These are phyloP conservation scores for Apaloderma vittatum DNA, from an alignment of 2,113 vertebrate species.

Conservation along the genomic window DNA sequence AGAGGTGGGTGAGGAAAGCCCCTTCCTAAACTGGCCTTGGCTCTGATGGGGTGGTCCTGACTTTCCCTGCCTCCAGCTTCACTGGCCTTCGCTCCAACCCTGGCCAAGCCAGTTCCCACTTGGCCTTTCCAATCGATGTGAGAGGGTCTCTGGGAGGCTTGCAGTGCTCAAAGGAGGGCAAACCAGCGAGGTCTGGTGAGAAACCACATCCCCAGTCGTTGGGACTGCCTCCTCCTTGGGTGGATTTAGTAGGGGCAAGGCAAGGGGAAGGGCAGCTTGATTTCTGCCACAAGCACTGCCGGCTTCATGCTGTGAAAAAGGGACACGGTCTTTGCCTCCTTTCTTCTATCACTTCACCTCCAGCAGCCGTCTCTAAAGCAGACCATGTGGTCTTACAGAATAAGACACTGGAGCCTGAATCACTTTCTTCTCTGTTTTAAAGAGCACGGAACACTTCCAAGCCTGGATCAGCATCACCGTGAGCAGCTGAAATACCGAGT, in stretches of 20 bases:
- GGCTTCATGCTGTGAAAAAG: background rate
- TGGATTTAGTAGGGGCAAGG: background rate
- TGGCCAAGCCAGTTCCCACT: background rate
- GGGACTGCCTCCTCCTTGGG: background rate
- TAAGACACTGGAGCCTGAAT: background rate
- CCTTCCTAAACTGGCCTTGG: background rate
- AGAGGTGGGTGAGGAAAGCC: background rate
- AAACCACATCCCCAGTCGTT: background rate
- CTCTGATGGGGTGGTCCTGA: background rate
- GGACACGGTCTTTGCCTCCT: background rate
- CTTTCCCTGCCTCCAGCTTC: background rate
- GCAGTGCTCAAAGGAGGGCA: background rate
- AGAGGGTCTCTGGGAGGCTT: background rate
- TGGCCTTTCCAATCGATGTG: background rate
- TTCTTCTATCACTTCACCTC: background rate
- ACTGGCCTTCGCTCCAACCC: background rate
- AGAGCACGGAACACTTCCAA: background rate
- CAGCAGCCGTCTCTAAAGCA: background rate
- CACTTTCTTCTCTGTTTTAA: background rate
- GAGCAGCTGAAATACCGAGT: background rate
- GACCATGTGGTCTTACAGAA: background rate
- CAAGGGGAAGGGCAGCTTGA: background rate
- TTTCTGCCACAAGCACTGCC: background rate
- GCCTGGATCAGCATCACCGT: background rate
- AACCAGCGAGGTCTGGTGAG: background rate